These are phyloP conservation scores for Alligator mississippiensis DNA, from an alignment of 2,113 vertebrate genomes.

Conservation along the genomic window DNA sequence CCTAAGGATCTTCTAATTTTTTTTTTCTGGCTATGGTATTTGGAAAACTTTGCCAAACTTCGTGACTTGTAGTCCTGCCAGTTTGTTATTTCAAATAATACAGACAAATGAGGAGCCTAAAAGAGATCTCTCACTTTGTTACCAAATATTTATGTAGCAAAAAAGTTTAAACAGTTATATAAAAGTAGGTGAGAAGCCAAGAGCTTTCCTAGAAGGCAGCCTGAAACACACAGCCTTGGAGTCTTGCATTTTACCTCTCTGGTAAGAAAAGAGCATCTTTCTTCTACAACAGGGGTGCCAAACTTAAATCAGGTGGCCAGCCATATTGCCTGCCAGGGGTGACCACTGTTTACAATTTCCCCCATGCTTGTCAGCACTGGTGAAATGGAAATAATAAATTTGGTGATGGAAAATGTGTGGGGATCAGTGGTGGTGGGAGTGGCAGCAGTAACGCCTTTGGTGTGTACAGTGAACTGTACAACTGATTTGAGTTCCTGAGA, in stretches of 20 bases:
- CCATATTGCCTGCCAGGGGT: too few relatives aligned
- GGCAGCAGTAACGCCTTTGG: too few relatives aligned
- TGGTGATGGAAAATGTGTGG: too few relatives aligned
- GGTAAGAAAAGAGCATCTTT: neutral
- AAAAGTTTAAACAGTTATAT: neutral
- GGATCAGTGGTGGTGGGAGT: too few relatives aligned
- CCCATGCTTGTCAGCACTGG: too few relatives aligned
- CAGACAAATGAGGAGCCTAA: neutral
- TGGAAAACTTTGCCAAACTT: neutral
- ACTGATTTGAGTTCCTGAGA: too few relatives aligned
- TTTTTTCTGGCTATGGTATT: neutral
- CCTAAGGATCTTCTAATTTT: too few relatives aligned
- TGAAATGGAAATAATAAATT: too few relatives aligned
- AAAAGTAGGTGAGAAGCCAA: neutral
- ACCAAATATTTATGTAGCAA: neutral
- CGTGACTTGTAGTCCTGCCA: neutral
- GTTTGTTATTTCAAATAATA: neutral
- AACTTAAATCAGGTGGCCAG: too few relatives aligned
- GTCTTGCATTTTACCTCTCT: constrained; percentile 4
- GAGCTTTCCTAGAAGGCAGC: neutral
- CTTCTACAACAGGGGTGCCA: neutral
- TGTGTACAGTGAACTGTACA: too few relatives aligned
- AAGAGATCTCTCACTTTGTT: neutral
- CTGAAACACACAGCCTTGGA: neutral
- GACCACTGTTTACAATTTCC: too few relatives aligned